Evolutionary conservation across 2,888 invertebrate species (phyloP).

Genomic region (Drosophila testacea): DNA sequence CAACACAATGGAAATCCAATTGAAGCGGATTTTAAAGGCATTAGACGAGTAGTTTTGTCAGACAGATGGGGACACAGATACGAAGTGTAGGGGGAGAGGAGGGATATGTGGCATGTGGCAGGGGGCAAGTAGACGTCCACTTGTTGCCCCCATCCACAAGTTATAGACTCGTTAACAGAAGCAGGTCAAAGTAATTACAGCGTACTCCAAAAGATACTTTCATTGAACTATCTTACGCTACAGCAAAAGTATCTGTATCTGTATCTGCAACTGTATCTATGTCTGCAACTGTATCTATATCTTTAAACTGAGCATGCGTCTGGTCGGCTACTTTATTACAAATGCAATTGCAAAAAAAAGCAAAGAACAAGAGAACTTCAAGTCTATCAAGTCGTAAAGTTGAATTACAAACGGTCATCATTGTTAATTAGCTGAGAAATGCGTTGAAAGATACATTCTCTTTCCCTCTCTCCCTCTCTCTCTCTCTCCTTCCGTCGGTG

Average conservation of each 20-base stretch:
- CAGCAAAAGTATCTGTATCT: slow-evolving; percentile 26
- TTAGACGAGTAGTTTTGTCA: slow-evolving; percentile 40
- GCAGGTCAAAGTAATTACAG: slow-evolving; percentile 80
- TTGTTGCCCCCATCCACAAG: slow-evolving; percentile 8
- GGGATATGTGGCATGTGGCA: slow-evolving; percentile 9
- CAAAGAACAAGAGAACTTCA: background rate
- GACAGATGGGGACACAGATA: background rate
- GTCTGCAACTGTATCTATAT: slow-evolving; percentile 17
- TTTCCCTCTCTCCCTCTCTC: background rate
- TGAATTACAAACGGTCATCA: slow-evolving; percentile 47
- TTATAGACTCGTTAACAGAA: slow-evolving; percentile 56
- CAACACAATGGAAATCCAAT: slow-evolving; percentile 65
- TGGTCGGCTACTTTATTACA: slow-evolving; percentile 40
- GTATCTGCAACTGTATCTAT: slow-evolving; percentile 7
- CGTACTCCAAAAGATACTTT: slow-evolving; percentile 35
- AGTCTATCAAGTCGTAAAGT: slow-evolving; percentile 26
- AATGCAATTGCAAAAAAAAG: slow-evolving; percentile 28
- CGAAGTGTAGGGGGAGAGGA: background rate
- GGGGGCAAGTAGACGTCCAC: slow-evolving; percentile 21
- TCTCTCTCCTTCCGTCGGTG: background rate
- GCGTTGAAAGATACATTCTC: slow-evolving; percentile 34
- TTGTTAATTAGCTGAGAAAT: slow-evolving; percentile 71
- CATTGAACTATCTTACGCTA: slow-evolving; percentile 16
- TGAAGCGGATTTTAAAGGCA: slow-evolving; percentile 77
- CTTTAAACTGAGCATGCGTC: slow-evolving; percentile 5